Percentiles rank a stretch among this genome's conserved stretches.
Evolutionary conservation across 2,797 vertebrate species (phyloP).

Genomic region (Pygocentrus nattereri): DNA sequence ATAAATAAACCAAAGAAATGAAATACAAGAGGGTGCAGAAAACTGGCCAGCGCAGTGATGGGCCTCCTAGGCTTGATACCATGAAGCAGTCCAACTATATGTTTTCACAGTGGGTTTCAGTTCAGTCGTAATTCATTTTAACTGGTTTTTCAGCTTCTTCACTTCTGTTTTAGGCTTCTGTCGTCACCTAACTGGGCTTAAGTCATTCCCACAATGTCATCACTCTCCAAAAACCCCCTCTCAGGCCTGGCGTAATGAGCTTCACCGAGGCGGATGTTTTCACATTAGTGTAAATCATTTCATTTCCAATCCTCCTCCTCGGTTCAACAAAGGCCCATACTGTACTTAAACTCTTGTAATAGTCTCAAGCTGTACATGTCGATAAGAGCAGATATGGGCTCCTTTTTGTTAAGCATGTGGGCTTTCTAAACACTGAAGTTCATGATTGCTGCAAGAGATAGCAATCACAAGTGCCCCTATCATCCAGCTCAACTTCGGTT

Average conservation of each 20-base stretch:
- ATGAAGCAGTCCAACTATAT: background rate
- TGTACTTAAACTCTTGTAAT: slow-evolving; percentile 64
- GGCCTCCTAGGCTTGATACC: background rate
- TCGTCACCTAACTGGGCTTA: background rate
- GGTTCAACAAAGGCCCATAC: slow-evolving; percentile 51
- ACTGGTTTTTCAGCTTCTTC: too few relatives aligned
- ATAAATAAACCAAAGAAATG: too few relatives aligned
- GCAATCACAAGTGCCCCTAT: slow-evolving; percentile 64
- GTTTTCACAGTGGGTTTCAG: too few relatives aligned
- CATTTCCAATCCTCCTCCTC: slow-evolving; percentile 25
- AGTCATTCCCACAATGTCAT: slow-evolving; percentile 2
- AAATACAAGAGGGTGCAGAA: background rate
- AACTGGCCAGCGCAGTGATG: background rate
- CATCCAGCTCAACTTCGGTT: slow-evolving; percentile 63
- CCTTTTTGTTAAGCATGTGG: slow-evolving; percentile 65
- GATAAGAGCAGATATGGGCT: slow-evolving; percentile 62
- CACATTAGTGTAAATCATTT: slow-evolving; percentile 41
- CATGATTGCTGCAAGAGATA: slow-evolving; percentile 66
- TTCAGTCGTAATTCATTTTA: too few relatives aligned
- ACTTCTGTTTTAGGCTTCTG: background rate
- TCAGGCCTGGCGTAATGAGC: background rate
- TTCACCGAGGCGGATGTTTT: slow-evolving; percentile 11
- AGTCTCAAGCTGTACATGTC: slow-evolving; percentile 50
- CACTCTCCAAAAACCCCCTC: background rate
- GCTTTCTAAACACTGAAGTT: slow-evolving; percentile 67